A percentile compares a stretch with the other conserved stretches of the same genome.
phyloP scores from a whole-genome alignment of 2,888 invertebrate species.

The Pandemis corylana region DNA sequence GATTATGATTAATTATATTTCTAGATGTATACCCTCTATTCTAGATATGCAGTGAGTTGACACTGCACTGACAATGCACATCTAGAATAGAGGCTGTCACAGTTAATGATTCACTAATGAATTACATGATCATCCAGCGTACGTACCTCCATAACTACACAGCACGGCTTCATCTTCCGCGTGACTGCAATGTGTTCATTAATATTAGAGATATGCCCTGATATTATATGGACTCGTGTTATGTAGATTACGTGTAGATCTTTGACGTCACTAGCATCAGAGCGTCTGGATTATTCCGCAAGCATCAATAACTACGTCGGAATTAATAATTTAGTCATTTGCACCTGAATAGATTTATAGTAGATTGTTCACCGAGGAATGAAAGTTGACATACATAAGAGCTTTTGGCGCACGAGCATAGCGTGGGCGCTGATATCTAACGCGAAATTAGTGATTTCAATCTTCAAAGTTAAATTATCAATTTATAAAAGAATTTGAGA shows the following conservation, averaged over 20 bases:
- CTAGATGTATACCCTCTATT: too few relatives aligned
- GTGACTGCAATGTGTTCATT: conserved; percentile 32
- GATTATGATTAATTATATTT: too few relatives aligned
- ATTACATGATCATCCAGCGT: background rate
- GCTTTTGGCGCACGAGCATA: background rate
- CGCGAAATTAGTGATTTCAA: background rate
- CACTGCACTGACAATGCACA: too few relatives aligned
- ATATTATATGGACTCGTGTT: conserved; percentile 5
- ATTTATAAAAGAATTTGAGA: background rate
- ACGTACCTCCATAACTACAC: background rate
- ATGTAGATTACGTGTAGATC: conserved; percentile 10
- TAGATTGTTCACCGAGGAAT: background rate
- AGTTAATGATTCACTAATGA: background rate
- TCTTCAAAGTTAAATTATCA: background rate
- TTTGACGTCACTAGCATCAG: conserved; percentile 23
- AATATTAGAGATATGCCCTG: conserved; percentile 30
- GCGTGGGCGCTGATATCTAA: background rate
- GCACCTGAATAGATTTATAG: conserved; percentile 3
- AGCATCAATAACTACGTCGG: conserved; percentile 5
- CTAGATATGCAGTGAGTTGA: too few relatives aligned
- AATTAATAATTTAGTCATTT: background rate
- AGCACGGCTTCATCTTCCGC: conserved; percentile 7
- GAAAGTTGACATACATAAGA: background rate
- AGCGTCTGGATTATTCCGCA: background rate
- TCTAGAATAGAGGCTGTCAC: too few relatives aligned